A percentile compares a stretch with the other conserved stretches of the same genome.
Evolutionary conservation across 2,113 vertebrate species (phyloP).

Genomic region (Muntiacus muntjak): DNA sequence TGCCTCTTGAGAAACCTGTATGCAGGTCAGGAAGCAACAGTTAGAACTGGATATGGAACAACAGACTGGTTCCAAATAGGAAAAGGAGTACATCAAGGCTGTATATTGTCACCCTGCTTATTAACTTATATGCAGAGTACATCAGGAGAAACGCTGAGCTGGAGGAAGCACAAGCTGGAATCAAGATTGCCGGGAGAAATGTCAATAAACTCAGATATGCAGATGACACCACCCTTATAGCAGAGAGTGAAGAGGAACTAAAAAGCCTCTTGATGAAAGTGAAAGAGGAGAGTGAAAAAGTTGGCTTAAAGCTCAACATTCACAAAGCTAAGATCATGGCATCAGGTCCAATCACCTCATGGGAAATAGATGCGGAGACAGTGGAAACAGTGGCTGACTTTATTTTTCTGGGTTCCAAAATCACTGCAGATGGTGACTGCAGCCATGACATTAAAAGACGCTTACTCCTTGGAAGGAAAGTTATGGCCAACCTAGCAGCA

Average conservation of each 20-base stretch:
- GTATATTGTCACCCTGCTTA: background rate
- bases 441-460: background rate
- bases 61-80: background rate
- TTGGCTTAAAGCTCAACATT: background rate
- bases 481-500: background rate
- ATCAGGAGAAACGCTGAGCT: background rate
- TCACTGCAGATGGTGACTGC: background rate
- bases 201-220: background rate
- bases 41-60: background rate
- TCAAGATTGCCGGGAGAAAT: background rate
- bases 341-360: background rate
- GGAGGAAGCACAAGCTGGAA: background rate
- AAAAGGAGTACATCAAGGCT: background rate
- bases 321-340: background rate
- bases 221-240: background rate
- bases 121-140: background rate
- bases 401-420: background rate
- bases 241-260: background rate
- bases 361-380: background rate
- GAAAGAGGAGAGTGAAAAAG: background rate
- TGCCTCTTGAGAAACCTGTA: background rate
- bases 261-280: background rate
- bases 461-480: background rate
- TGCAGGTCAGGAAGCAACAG: rapidly evolving
- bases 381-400: background rate